Base-by-base conservation (phyloP, 2,888 invertebrate genomes). In the Zygogramma bicolorata region DNA sequence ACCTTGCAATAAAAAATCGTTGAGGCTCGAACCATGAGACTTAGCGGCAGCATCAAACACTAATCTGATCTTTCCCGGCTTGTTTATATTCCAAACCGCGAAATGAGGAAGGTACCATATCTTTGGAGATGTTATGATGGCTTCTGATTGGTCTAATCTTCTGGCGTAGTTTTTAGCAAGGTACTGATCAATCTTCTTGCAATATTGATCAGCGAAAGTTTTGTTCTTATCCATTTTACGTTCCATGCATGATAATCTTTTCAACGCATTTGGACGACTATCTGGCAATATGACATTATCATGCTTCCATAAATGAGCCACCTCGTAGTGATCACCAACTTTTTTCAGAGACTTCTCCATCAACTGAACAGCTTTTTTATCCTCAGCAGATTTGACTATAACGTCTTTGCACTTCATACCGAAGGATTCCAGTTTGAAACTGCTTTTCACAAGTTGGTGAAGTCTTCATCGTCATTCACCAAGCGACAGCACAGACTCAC, bases 31-130 rank as follows among this genome's bases (percentile, higher is more conserved):
- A 58, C 31, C 58, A 13, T 13, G 31, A 27, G 27, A 27, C 27
- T 58, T 58, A 3, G 58, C 2, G 8, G 58, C 58, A 15, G 25
- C 58, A 27, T 58, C 42, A 25, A 42, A 46, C 8, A 42, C 42
- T 10, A 62, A n/a, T 42, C 40, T 59, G 20, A 62, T 38, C 20
- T 62, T 62, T 38, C 62, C 62, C 10, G 62, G 62, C 15, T 42
- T 42, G 15, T 62, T 18, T 13, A 27, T 22, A 25, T 29, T 59
- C 31, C 59, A 59, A 25, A 59, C 59, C 18, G 59, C 59, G 22
- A 59, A 59, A 59, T 59, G 59, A 22, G 27, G 59, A 31, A 59
- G 59, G 4, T 27, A 62, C 62, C 62, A 13, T 8, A n/a, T 62
- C 20, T 42, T 62, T 18, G 15, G 38, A 40, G 40, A 18, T 13